Evolutionary conservation across 2,113 vertebrate genomes (phyloP).

Genomic region (Neodontobutis hainanensis): DNA sequence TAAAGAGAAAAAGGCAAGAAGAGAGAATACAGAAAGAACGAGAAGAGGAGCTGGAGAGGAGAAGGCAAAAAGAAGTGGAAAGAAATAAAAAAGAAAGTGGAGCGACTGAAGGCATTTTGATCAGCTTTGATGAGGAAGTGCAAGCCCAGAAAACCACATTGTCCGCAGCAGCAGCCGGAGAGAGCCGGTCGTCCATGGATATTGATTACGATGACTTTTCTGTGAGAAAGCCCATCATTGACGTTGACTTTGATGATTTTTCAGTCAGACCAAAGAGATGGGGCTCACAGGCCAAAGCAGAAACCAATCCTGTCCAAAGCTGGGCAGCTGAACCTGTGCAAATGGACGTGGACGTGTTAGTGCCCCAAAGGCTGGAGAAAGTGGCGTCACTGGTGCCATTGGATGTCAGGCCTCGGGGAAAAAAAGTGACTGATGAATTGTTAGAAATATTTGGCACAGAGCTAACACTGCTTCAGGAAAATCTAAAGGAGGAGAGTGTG

Average conservation of each 20-base stretch:
- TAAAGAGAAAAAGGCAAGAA: slow-evolving; percentile 18
- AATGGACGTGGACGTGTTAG: not conserved
- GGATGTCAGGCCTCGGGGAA: not conserved
- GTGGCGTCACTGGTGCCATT: not conserved
- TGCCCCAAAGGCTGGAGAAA: not conserved
- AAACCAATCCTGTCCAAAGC: not conserved
- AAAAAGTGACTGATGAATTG: slow-evolving; percentile 3
- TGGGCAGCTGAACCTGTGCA: not conserved
- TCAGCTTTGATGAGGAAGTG: slow-evolving; percentile 48
- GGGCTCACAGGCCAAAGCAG: slow-evolving; percentile 30
- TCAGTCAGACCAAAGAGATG: slow-evolving; percentile 68
- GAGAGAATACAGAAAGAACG: slow-evolving; percentile 27
- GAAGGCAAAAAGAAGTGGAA: not conserved
- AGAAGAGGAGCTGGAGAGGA: slow-evolving; percentile 29
- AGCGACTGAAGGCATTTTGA: slow-evolving; percentile 22
- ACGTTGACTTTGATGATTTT: slow-evolving; percentile 63
- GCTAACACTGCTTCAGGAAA: not conserved
- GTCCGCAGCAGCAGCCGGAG: not conserved
- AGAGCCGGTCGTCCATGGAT: not conserved
- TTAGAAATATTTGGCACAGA: not conserved
- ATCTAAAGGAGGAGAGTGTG: not conserved
- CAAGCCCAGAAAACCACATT: not conserved
- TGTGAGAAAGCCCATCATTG: slow-evolving; percentile 24
- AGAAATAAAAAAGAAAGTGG: not conserved
- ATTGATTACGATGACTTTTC: slow-evolving; percentile 69